phyloP scores from a whole-genome alignment of 2,797 vertebrate species.

The Morus bassanus region DNA sequence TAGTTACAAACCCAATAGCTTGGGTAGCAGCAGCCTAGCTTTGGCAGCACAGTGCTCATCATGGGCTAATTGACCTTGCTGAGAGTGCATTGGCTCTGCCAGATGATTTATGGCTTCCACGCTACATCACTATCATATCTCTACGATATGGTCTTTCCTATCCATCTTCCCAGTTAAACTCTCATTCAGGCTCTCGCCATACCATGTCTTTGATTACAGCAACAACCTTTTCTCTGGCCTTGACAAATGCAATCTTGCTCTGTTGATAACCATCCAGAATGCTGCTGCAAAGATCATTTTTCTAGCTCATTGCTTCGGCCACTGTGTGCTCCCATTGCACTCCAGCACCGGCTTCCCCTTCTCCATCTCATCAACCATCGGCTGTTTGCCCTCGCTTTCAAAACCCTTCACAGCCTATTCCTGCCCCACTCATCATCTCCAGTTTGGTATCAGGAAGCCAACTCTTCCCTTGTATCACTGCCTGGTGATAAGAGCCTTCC shows the following conservation, averaged over 20 bases:
- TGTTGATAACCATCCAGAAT: constrained; percentile 5
- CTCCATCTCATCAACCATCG: background rate
- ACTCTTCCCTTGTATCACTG: background rate
- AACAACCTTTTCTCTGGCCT: constrained; percentile 25
- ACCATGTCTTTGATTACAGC: background rate
- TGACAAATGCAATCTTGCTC: constrained; percentile 27
- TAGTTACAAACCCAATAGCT: background rate
- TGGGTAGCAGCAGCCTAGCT: background rate
- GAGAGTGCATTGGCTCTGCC: background rate
- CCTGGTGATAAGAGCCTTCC: background rate
- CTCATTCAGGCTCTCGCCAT: background rate
- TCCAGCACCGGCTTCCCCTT: background rate
- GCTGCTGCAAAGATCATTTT: background rate
- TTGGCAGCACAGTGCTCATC: background rate
- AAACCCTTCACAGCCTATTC: background rate
- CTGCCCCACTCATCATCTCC: background rate
- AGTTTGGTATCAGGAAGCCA: background rate
- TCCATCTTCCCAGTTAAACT: constrained; percentile 24
- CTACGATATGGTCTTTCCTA: background rate
- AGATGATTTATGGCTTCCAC: constrained; percentile 20
- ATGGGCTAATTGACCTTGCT: constrained; percentile 42
- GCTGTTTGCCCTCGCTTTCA: background rate
- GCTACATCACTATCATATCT: background rate
- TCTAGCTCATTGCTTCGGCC: background rate
- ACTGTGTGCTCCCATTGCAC: background rate